A percentile compares a stretch with the other conserved stretches of the same genome.
These are phyloP conservation scores for Hucho hucho DNA, from an alignment of 2,113 vertebrate genomes.

Conservation along the genomic window DNA sequence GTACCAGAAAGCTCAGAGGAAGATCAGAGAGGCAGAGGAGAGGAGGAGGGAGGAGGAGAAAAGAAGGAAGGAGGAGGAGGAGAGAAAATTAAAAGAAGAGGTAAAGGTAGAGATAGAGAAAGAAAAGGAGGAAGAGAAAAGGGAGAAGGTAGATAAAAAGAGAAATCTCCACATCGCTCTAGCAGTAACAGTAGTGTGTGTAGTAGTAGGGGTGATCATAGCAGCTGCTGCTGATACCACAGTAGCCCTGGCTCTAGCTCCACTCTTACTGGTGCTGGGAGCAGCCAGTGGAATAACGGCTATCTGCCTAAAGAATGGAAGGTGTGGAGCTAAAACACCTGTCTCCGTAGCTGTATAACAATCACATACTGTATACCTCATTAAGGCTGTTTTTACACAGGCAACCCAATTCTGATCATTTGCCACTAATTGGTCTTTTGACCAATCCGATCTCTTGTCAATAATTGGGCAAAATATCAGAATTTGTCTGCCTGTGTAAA, in stretches of 20 bases:
- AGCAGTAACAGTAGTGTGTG: not conserved
- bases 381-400: too few relatives aligned
- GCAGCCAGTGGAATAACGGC: not conserved
- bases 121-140: not conserved
- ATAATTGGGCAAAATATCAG: too few relatives aligned
- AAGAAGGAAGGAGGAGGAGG: not conserved
- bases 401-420: too few relatives aligned
- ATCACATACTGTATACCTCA: too few relatives aligned
- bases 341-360: too few relatives aligned
- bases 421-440: too few relatives aligned
- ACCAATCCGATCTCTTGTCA: too few relatives aligned
- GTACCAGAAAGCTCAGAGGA: not conserved
- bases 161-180: not conserved
- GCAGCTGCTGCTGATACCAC: not conserved
- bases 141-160: not conserved
- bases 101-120: not conserved
- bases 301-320: not conserved
- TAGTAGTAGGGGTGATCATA: not conserved
- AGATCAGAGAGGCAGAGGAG: not conserved
- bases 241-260: not conserved
- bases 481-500: too few relatives aligned
- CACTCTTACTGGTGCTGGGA: not conserved
- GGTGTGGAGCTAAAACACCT: too few relatives aligned
- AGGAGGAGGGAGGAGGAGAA: not conserved
- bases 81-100: not conserved